phyloP scores from a whole-genome alignment of 1,140 invertebrate species.

The Caenorhabditis elegans region DNA sequence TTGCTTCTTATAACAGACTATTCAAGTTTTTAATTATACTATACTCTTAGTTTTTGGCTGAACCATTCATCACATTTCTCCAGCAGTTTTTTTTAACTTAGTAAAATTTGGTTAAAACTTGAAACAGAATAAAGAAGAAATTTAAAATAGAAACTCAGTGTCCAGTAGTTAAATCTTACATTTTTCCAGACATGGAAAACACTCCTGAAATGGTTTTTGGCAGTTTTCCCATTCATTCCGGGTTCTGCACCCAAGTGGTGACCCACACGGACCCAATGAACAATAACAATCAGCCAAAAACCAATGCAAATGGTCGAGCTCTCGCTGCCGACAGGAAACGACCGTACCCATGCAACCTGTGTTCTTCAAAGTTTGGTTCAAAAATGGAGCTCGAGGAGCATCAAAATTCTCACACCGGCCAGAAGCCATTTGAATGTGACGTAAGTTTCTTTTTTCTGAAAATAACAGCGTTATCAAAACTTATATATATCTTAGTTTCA shows the following conservation, averaged over 20 bases:
- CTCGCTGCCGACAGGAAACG: slow-evolving; percentile 58
- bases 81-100: too few species aligned
- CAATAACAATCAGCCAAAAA: slow-evolving; percentile 34
- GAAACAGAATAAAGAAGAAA: too few species aligned
- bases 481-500: slow-evolving; percentile 46
- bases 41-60: too few species aligned
- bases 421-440: slow-evolving; percentile 63
- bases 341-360: slow-evolving; percentile 63
- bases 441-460: slow-evolving; percentile 35
- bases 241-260: background rate
- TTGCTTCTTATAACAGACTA: too few species aligned
- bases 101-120: too few species aligned
- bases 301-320: slow-evolving; percentile 36
- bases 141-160: too few species aligned
- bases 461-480: background rate
- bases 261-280: background rate
- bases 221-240: background rate
- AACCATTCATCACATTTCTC: too few species aligned
- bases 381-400: slow-evolving; percentile 67
- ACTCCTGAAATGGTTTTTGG: slow-evolving; percentile 25
- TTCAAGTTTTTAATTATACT: too few species aligned
- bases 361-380: slow-evolving; percentile 62
- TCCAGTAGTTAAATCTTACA: background rate
- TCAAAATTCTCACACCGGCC: slow-evolving; percentile 64
- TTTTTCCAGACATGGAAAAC: background rate